These are phyloP conservation scores for Agapornis roseicollis DNA, from an alignment of 2,113 vertebrate genomes.

Conservation along the genomic window DNA sequence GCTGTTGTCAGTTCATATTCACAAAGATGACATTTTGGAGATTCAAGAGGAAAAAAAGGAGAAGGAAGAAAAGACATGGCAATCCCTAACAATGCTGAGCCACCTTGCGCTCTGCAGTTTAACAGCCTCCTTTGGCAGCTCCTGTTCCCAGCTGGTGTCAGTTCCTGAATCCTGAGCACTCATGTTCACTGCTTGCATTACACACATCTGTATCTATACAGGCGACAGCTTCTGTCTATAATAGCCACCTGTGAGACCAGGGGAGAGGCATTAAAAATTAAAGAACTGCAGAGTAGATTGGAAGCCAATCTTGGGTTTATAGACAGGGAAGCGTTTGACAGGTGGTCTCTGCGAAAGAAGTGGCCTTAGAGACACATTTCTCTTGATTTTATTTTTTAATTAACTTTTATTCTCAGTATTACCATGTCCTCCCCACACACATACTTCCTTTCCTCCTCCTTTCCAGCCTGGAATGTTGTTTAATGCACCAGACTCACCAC, in stretches of 20 bases:
- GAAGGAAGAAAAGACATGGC: background rate
- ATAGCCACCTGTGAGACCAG: slow-evolving; percentile 70
- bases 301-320: slow-evolving; percentile 72
- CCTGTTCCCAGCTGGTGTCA: background rate
- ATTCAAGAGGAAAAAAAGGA: background rate
- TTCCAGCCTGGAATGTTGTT: slow-evolving; percentile 26
- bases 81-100: background rate
- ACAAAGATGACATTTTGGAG: background rate
- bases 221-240: slow-evolving; percentile 59
- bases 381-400: slow-evolving; percentile 85
- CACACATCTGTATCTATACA: slow-evolving; percentile 54
- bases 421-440: background rate
- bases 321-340: slow-evolving; percentile 75
- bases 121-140: slow-evolving; percentile 32
- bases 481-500: slow-evolving; percentile 21
- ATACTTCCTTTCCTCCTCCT: background rate
- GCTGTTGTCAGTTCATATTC: background rate
- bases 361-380: slow-evolving; percentile 80
- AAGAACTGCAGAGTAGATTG: slow-evolving; percentile 64
- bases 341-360: slow-evolving; percentile 74
- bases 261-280: slow-evolving; percentile 78
- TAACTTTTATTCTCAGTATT: slow-evolving; percentile 80
- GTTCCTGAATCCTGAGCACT: background rate
- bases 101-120: background rate
- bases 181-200: background rate